Conservation (phyloP, 2,797 vertebrate genomes). For the Scarus forsteni region DNA sequence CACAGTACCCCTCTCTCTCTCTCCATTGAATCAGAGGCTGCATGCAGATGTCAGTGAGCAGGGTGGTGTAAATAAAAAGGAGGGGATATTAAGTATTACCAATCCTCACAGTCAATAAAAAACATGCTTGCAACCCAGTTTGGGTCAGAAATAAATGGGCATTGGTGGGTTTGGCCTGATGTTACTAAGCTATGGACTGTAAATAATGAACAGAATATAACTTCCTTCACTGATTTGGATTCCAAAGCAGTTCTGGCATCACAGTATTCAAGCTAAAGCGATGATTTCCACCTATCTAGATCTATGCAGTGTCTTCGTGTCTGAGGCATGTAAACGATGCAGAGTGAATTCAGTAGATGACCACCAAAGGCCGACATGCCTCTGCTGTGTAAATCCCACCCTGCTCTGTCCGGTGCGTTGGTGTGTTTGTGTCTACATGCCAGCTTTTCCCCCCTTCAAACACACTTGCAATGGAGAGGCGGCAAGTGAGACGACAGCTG, state of each 20-base stretch:
- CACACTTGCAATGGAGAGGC: conserved; percentile 52
- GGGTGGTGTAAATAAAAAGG: no score
- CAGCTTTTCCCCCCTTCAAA: conserved; percentile 53
- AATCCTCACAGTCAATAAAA: no score
- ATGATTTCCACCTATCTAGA: conserved; percentile 10
- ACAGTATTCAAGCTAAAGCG: background rate
- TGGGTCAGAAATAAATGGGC: no score
- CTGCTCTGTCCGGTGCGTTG: conserved; percentile 34
- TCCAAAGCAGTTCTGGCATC: conserved; percentile 6
- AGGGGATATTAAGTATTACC: no score
- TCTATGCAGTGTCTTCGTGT: conserved; percentile 6
- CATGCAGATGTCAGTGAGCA: no score
- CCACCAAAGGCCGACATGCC: conserved; percentile 51
- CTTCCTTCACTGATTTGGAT: background rate
- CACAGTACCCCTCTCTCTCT: no score
- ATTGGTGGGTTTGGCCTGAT: background rate
- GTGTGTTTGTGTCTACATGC: conserved; percentile 32
- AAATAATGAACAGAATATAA: background rate
- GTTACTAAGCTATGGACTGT: background rate
- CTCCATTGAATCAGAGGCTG: no score
- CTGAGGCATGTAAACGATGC: conserved; percentile 39
- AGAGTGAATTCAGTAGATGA: conserved; percentile 64
- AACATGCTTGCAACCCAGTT: no score
- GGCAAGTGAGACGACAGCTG: conserved; percentile 77
- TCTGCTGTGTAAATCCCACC: conserved; percentile 63